phyloP scores from a whole-genome alignment of 2,113 vertebrate species.

The Phasianus colchicus region DNA sequence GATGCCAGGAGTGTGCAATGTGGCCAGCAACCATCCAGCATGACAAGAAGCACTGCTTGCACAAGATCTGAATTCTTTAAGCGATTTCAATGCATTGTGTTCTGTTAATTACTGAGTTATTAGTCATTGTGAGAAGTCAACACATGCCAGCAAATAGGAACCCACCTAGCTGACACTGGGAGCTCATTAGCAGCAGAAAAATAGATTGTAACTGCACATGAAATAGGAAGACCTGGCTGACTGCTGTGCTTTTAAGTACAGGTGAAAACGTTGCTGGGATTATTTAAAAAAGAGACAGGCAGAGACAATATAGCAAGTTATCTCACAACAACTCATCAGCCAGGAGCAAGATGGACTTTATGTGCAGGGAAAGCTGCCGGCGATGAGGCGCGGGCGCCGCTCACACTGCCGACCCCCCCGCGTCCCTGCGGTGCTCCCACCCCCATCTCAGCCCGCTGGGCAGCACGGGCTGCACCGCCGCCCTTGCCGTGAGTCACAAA shows the following conservation, averaged over 20 bases:
- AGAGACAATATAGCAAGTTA: not conserved
- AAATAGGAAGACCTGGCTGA: not conserved
- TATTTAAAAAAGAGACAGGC: not conserved
- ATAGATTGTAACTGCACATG: fast-evolving
- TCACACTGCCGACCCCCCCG: not conserved
- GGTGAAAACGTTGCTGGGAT: not conserved
- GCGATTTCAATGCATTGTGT: not conserved
- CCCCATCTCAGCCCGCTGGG: not conserved
- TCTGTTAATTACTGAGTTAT: not conserved
- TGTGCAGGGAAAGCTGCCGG: not conserved
- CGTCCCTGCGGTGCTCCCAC: not conserved
- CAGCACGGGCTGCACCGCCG: not conserved
- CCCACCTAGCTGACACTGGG: not conserved
- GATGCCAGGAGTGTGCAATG: not conserved
- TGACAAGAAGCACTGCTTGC: not conserved
- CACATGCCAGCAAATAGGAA: not conserved
- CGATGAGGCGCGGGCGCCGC: too few relatives aligned
- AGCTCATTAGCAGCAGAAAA: not conserved
- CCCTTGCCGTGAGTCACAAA: not conserved
- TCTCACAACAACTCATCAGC: not conserved
- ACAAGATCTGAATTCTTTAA: not conserved
- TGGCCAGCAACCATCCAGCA: not conserved
- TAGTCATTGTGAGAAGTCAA: not conserved
- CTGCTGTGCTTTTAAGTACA: not conserved
- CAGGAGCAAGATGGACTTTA: not conserved